These are phyloP conservation scores for Drepana falcataria DNA, from an alignment of 2,888 invertebrate species.

Conservation along the genomic window DNA sequence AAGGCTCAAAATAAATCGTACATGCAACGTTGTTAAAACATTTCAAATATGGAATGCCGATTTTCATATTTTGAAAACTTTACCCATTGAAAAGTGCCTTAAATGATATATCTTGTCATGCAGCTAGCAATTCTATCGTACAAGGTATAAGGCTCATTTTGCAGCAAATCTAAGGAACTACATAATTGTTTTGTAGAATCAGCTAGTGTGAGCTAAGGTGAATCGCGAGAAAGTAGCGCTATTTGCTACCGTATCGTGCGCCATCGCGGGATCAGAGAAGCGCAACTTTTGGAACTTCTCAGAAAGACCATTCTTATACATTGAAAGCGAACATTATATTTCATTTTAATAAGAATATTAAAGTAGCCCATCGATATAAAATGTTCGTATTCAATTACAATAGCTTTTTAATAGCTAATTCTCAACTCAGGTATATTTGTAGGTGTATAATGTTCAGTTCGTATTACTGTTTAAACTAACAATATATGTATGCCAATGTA, in stretches of 20 bases:
- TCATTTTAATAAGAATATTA: not conserved
- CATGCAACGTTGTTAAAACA: slow-evolving; percentile 18
- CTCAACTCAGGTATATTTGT: too few species aligned
- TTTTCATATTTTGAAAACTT: slow-evolving; percentile 54
- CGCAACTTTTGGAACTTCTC: slow-evolving; percentile 31
- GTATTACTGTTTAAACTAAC: too few species aligned
- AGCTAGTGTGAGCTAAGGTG: slow-evolving; percentile 70
- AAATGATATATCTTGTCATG: slow-evolving; percentile 8
- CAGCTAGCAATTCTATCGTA: slow-evolving; percentile 5
- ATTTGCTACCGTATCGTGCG: slow-evolving; percentile 78
- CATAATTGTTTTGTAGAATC: slow-evolving; percentile 27
- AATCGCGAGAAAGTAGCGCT: slow-evolving; percentile 72
- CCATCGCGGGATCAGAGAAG: slow-evolving; percentile 55
- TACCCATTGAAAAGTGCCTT: slow-evolving; percentile 24
- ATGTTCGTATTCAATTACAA: too few species aligned
- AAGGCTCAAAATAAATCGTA: slow-evolving; percentile 25
- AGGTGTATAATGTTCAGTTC: too few species aligned
- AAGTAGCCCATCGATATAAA: too few species aligned
- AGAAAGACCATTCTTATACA: slow-evolving; percentile 10
- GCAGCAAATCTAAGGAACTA: not conserved
- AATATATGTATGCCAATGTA: too few species aligned
- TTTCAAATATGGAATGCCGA: slow-evolving; percentile 36
- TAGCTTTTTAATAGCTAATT: too few species aligned
- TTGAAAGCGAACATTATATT: not conserved
- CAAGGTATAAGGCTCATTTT: slow-evolving; percentile 22